These are phyloP conservation scores for Folsomia manolachei DNA, from an alignment of 2,888 invertebrate species.

Conservation along the genomic window DNA sequence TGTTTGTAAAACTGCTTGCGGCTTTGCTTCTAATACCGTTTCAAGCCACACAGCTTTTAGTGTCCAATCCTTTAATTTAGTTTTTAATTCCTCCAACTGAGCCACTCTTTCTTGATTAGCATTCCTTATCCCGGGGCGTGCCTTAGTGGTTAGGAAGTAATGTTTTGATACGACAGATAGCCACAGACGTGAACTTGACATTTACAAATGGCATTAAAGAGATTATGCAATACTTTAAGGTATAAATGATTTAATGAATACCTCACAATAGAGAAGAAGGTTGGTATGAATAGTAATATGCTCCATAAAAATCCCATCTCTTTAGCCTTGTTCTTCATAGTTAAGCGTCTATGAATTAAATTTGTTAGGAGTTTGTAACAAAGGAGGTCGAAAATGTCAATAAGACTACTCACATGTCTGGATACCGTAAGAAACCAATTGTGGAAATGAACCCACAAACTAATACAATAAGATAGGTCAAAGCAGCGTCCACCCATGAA, in stretches of 20 bases:
- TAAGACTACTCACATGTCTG: constrained; percentile 4
- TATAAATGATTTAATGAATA: neutral
- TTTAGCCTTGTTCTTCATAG: neutral
- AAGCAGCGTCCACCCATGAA: neutral
- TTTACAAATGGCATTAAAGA: neutral
- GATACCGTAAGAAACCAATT: neutral
- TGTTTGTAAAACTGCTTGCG: constrained; percentile 9
- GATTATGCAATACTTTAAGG: neutral
- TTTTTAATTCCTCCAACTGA: neutral
- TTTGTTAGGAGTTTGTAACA: neutral
- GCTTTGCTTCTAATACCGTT: constrained; percentile 12
- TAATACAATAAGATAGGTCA: constrained; percentile 5
- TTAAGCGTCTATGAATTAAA: constrained; percentile 2
- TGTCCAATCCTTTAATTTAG: constrained; percentile 5
- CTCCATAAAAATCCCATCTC: neutral
- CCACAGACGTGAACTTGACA: neutral
- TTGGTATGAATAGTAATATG: constrained; percentile 2
- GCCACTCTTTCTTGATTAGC: neutral
- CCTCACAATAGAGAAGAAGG: constrained; percentile 9
- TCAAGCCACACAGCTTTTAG: constrained; percentile 10
- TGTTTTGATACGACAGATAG: neutral
- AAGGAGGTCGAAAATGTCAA: neutral
- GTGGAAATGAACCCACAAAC: neutral
- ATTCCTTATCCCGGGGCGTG: neutral
- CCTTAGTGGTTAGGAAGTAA: neutral